These are phyloP conservation scores for Ancistrus triradiatus DNA, from an alignment of 2,113 vertebrate species.

Conservation along the genomic window DNA sequence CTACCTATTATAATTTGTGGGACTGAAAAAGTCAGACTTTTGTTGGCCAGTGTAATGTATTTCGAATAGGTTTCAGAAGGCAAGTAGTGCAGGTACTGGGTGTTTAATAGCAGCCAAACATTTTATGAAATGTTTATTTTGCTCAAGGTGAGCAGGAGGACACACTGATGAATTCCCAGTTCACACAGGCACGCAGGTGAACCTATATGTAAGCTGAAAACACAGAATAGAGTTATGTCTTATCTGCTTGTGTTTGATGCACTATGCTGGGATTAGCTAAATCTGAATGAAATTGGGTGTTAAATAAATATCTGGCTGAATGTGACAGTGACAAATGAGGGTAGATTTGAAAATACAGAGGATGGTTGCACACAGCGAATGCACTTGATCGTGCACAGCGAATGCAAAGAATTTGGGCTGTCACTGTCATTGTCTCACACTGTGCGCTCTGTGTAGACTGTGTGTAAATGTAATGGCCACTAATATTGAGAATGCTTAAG, in stretches of 20 bases:
- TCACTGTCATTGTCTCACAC: slow-evolving; percentile 37
- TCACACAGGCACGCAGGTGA: slow-evolving; percentile 45
- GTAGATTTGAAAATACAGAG: slow-evolving; percentile 46
- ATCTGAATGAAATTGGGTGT: slow-evolving; percentile 61
- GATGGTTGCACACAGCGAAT: slow-evolving; percentile 38
- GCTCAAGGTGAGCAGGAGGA: slow-evolving; percentile 41
- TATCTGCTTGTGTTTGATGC: slow-evolving; percentile 55
- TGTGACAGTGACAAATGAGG: slow-evolving; percentile 58
- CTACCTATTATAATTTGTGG: no score
- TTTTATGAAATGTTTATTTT: slow-evolving; percentile 43
- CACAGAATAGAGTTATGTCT: slow-evolving; percentile 53
- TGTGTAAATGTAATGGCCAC: slow-evolving; percentile 27
- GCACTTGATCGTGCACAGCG: slow-evolving; percentile 36
- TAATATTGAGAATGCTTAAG: slow-evolving; percentile 10
- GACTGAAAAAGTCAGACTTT: background rate
- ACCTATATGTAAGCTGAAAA: slow-evolving; percentile 46
- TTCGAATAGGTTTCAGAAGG: no score
- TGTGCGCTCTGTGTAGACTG: slow-evolving; percentile 26
- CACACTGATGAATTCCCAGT: slow-evolving; percentile 40
- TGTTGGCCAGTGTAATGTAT: no score
- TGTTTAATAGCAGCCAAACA: slow-evolving; percentile 24
- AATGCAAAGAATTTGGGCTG: slow-evolving; percentile 37
- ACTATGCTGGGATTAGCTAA: slow-evolving; percentile 56
- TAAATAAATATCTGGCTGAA: slow-evolving; percentile 59
- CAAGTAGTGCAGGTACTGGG: background rate